A percentile compares a stretch with the other conserved stretches of the same genome.
These are phyloP conservation scores for Drosophila paulistorum DNA, from an alignment of 1,140 invertebrate species.

Conservation along the genomic window DNA sequence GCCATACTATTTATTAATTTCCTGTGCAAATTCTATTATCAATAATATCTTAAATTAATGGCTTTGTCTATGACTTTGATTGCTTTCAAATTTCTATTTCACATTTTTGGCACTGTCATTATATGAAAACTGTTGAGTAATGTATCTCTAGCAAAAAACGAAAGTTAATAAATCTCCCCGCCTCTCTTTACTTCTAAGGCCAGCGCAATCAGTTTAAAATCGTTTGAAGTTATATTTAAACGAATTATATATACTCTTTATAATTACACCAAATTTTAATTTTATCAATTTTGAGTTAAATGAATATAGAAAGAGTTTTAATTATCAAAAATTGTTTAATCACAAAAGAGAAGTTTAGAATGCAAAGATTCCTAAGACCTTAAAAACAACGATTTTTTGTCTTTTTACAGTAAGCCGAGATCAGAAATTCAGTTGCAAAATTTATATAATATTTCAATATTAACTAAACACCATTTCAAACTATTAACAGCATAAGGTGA, in stretches of 20 bases:
- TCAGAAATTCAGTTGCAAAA: too few relatives aligned
- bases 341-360: too few relatives aligned
- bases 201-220: constrained; percentile 22
- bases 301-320: too few relatives aligned
- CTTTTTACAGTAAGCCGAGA: too few relatives aligned
- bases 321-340: too few relatives aligned
- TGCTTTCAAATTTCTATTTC: constrained; percentile 36
- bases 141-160: constrained; percentile 25
- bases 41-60: constrained; percentile 23
- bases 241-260: neutral
- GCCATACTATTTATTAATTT: neutral
- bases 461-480: too few relatives aligned
- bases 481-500: too few relatives aligned
- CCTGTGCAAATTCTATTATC: constrained; percentile 36
- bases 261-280: too few relatives aligned
- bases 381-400: too few relatives aligned
- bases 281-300: too few relatives aligned
- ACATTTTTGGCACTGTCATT: constrained; percentile 65
- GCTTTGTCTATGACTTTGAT: constrained; percentile 33
- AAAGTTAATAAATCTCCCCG: constrained; percentile 8
- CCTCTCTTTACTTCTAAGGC: neutral
- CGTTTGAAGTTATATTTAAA: constrained; percentile 28
- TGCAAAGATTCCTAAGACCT: too few relatives aligned
- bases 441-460: too few relatives aligned
- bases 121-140: constrained; percentile 35